These are phyloP conservation scores for Amaurobius ferox DNA, from an alignment of 2,888 invertebrate genomes.

Conservation along the genomic window DNA sequence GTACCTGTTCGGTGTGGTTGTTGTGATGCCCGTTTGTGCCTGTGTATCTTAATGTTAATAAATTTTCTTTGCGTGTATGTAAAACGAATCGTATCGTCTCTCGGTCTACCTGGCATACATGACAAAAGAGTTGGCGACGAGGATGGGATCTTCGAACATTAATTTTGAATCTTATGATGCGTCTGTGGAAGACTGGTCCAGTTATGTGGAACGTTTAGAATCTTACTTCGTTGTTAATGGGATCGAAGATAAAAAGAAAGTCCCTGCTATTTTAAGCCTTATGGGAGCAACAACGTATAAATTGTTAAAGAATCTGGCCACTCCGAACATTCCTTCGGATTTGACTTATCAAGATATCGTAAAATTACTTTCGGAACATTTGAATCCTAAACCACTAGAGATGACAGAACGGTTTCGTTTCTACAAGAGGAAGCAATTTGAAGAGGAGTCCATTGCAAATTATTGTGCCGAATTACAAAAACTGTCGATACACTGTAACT, in stretches of 20 bases:
- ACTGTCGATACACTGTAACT: slow-evolving; percentile 48
- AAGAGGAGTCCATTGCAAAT: slow-evolving; percentile 49
- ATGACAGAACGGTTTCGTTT: slow-evolving; percentile 54
- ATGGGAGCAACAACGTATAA: slow-evolving; percentile 46
- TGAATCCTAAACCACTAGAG: slow-evolving; percentile 52
- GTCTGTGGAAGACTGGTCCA: slow-evolving; percentile 47
- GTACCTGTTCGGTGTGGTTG: slow-evolving; percentile 34
- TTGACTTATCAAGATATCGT: slow-evolving; percentile 47
- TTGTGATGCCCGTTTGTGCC: slow-evolving; percentile 36
- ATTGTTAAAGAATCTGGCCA: slow-evolving; percentile 49
- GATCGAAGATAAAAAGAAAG: slow-evolving; percentile 42
- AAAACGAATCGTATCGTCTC: slow-evolving; percentile 48
- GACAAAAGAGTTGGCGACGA: slow-evolving; percentile 24
- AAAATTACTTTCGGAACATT: slow-evolving; percentile 50
- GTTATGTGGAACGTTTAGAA: slow-evolving; percentile 46
- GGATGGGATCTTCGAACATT: slow-evolving; percentile 43
- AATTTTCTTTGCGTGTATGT: slow-evolving; percentile 46
- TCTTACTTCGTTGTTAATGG: slow-evolving; percentile 49
- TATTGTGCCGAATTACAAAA: slow-evolving; percentile 53
- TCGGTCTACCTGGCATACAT: slow-evolving; percentile 35
- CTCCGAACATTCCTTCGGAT: slow-evolving; percentile 39
- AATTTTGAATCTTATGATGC: slow-evolving; percentile 41
- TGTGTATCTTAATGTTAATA: slow-evolving; percentile 39
- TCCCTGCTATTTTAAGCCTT: slow-evolving; percentile 48
- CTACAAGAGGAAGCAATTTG: slow-evolving; percentile 54